Evolutionary conservation across 2,797 vertebrate genomes (phyloP).

Genomic region (Artibeus lituratus): DNA sequence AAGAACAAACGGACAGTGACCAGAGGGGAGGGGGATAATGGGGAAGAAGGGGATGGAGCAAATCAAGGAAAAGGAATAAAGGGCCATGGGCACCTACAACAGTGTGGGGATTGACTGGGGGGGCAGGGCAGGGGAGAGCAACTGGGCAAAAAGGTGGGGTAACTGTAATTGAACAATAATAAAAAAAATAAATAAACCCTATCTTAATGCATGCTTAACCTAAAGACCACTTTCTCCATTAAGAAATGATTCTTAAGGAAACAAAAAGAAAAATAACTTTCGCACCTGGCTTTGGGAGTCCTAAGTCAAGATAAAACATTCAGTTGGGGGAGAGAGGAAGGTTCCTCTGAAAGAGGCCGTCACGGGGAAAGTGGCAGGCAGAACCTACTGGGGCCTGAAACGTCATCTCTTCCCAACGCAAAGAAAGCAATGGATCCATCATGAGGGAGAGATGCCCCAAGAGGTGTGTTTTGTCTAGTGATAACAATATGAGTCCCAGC

Average conservation of each 20-base stretch:
- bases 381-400: background rate
- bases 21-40: too few relatives aligned
- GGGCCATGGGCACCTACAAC: too few relatives aligned
- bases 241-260: constrained; percentile 13
- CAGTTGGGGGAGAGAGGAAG: background rate
- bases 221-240: background rate
- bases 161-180: too few relatives aligned
- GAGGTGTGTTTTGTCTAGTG: background rate
- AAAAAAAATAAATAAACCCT: background rate
- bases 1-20: too few relatives aligned
- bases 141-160: too few relatives aligned
- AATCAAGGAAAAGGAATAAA: too few relatives aligned
- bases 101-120: too few relatives aligned
- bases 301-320: background rate
- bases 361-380: background rate
- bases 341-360: background rate
- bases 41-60: too few relatives aligned
- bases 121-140: too few relatives aligned
- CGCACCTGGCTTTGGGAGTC: background rate
- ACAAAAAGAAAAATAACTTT: background rate
- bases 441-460: background rate
- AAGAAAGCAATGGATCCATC: background rate
- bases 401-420: background rate
- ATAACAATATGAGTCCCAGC: background rate
- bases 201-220: background rate